A percentile compares a stretch with the other conserved stretches of the same genome.
Evolutionary conservation across 1,140 invertebrate species (phyloP).

Genomic region (Chrysomallon squamiferum): DNA sequence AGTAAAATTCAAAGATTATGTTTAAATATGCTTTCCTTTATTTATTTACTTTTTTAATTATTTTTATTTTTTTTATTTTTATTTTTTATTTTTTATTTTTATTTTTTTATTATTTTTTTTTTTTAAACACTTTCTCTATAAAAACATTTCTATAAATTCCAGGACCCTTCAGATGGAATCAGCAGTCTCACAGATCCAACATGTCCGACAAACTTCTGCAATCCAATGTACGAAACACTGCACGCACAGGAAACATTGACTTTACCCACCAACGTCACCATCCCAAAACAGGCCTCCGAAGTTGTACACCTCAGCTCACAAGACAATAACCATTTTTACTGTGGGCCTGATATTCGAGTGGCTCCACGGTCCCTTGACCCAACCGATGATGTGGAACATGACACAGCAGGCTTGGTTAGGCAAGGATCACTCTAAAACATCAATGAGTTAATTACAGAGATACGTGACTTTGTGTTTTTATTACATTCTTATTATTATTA

Average conservation of each 20-base stretch:
- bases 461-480: not conserved
- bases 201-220: conserved; percentile 89
- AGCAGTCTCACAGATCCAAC: conserved; percentile 77
- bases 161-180: conserved; percentile 76
- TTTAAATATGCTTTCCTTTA: too few species aligned
- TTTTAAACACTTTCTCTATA: too few species aligned
- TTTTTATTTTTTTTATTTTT: too few species aligned
- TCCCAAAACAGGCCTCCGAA: conserved; percentile 17
- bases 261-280: conserved; percentile 2
- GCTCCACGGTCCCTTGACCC: conserved; percentile 19
- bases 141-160: conserved; percentile 13
- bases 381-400: conserved; percentile 22
- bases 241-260: conserved; percentile 27
- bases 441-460: not conserved
- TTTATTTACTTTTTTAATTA: too few species aligned
- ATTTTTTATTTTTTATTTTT: too few species aligned
- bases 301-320: conserved; percentile 1
- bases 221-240: conserved; percentile 92
- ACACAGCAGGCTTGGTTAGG: conserved; percentile 23
- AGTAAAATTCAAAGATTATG: too few species aligned
- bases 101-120: too few species aligned
- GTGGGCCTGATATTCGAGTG: conserved; percentile 10
- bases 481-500: too few species aligned
- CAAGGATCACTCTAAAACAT: conserved; percentile 18
- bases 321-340: conserved; percentile 4